Evolutionary conservation across 1,140 invertebrate species (phyloP).

Genomic region (Tenebrio molitor): DNA sequence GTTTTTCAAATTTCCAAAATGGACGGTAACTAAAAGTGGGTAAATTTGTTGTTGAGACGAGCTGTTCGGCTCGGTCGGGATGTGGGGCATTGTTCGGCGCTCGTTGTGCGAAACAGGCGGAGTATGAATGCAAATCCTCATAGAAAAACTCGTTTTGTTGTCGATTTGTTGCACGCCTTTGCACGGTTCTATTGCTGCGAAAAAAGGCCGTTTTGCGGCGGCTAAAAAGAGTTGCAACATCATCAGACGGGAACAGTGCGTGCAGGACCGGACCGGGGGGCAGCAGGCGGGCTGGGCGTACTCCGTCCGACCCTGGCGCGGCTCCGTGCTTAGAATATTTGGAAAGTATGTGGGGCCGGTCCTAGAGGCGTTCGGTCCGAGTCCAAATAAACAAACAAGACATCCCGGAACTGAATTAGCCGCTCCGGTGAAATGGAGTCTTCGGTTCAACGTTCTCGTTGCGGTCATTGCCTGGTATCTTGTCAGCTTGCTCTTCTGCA

Average conservation of each 20-base stretch:
- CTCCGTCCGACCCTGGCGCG: too few relatives aligned
- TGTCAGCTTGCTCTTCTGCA: slow-evolving; percentile 54
- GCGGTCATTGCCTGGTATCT: slow-evolving; percentile 57
- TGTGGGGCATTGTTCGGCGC: too few relatives aligned
- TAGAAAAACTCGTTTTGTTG: not conserved
- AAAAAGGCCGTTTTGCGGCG: slow-evolving; percentile 7
- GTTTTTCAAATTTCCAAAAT: too few relatives aligned
- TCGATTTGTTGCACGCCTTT: slow-evolving; percentile 4
- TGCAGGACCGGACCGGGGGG: not conserved
- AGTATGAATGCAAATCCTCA: not conserved
- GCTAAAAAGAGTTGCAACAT: not conserved
- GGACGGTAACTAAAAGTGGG: too few relatives aligned
- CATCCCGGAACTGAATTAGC: slow-evolving; percentile 58
- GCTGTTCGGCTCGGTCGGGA: too few relatives aligned
- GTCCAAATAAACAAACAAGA: slow-evolving; percentile 49
- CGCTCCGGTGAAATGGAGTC: slow-evolving; percentile 57
- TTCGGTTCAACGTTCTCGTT: slow-evolving; percentile 52
- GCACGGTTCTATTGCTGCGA: slow-evolving; percentile 4
- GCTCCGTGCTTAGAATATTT: slow-evolving; percentile 18
- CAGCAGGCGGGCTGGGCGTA: too few relatives aligned
- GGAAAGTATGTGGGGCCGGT: slow-evolving; percentile 20
- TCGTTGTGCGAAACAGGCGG: not conserved
- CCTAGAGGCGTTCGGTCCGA: not conserved
- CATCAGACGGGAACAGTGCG: slow-evolving; percentile 15
- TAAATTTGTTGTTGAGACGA: too few relatives aligned